Evolutionary conservation across 2,113 vertebrate species (phyloP), one percentile per base, ranked within the genome.

Genomic region (Pleuronectes platessa): DNA sequence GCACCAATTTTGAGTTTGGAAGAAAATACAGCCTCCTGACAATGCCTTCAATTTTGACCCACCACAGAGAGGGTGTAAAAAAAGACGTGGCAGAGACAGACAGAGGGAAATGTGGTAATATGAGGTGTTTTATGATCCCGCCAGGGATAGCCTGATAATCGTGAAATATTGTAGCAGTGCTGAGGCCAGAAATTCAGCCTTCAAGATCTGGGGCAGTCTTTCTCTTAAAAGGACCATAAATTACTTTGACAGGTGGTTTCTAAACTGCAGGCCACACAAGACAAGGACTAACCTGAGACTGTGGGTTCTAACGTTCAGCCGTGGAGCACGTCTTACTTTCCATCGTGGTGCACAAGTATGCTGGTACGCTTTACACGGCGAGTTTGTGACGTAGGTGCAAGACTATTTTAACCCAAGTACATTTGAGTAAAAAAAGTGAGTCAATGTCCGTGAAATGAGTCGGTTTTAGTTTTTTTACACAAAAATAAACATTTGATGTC

Each of bases 111-210:
- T 88, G 92, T 85, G 61, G 79, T 72, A 92, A 88, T 84, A 93
- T 92, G 87, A 92, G 86, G 76, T 91, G 88, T 94, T 96, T 94
- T 94, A 93, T 92, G 90, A 92, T 77, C 78, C 87, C 83, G 83
- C 73, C 78, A 90, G 92, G 94, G 92, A 92, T 90, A 89, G 91
- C 90, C 92, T 88, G 86, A 79, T 93, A 93, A 92, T 93, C 77
- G 82, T 93, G 89, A 96, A 96, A 94, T 92, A 94, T 90, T 93
- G 95, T 82, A 81, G 84, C 86, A 84, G 88, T 58, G 58, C 37
- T 71, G 88, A 76, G 86, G 88, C 90, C 93, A 89, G 92, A 91
- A 87, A 92, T 78, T 75, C 88, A 86, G 88, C 93, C 89, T 83
- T 87, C 92, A 84, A 84, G 92, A 92, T 91, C 85, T 83, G 82